phyloP scores from a whole-genome alignment of 2,113 vertebrate species.

The Hippocampus barbouri region DNA sequence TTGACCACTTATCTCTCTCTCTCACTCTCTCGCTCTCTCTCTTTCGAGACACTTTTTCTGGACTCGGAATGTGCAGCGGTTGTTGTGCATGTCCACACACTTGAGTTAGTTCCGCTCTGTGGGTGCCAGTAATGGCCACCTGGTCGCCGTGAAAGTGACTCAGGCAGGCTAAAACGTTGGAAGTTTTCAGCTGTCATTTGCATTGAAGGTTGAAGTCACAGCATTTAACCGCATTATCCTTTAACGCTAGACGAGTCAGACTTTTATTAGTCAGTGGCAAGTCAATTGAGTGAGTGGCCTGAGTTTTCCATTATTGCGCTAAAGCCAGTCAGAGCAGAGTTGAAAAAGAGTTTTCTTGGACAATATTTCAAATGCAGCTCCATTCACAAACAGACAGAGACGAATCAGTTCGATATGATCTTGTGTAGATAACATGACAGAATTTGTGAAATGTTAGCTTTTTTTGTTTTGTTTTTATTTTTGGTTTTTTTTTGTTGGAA shows the following conservation, averaged over 20 bases:
- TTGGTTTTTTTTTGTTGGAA: too few species aligned
- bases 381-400: neutral
- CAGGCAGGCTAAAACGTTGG: conserved; percentile 7
- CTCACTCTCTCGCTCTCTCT: neutral
- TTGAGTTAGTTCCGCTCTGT: neutral
- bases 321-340: neutral
- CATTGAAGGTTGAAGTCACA: neutral
- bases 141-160: neutral
- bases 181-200: conserved; percentile 16
- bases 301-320: neutral
- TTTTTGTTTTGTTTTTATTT: too few species aligned
- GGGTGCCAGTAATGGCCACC: neutral
- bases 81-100: neutral
- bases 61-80: conserved; percentile 1
- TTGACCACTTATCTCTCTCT: conserved; percentile 47
- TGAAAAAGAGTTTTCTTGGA: neutral
- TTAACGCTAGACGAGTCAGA: neutral
- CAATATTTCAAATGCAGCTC: too few species aligned
- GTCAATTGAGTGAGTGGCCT: conserved; percentile 17
- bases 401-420: neutral
- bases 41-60: neutral
- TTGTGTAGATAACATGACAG: neutral
- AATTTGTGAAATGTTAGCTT: neutral
- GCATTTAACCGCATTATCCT: neutral
- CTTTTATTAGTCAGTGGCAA: conserved; percentile 3